Conservation (phyloP, 2,888 invertebrate genomes). For the Eupithecia subfuscata region DNA sequence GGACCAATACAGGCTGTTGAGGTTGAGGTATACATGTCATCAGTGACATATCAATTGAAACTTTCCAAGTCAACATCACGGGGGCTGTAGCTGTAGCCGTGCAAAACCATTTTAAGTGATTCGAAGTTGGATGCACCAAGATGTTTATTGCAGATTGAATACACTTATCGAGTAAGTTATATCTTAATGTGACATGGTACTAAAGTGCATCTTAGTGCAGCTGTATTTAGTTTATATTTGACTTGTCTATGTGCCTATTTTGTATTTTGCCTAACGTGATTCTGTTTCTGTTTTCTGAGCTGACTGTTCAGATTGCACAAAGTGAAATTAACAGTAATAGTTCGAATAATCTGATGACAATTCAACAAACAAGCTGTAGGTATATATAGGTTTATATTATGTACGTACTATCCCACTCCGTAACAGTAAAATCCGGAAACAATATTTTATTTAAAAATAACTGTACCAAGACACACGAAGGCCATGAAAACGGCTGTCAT, state of each 20-base stretch:
- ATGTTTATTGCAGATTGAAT: too few species aligned
- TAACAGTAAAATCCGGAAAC: not conserved
- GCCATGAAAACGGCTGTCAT: slow-evolving; percentile 2
- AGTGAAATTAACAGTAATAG: not conserved
- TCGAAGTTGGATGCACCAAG: too few species aligned
- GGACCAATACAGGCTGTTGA: too few species aligned
- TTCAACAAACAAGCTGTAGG: not conserved
- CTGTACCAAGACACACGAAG: not conserved
- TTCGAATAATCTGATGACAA: not conserved
- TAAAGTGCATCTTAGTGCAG: too few species aligned
- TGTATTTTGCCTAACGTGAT: too few species aligned
- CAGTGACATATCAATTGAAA: slow-evolving; percentile 61
- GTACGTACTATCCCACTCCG: not conserved
- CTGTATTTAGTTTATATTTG: too few species aligned
- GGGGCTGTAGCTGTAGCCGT: not conserved
- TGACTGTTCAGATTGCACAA: too few species aligned
- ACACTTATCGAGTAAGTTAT: too few species aligned
- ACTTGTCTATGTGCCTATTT: too few species aligned
- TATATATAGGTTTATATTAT: not conserved
- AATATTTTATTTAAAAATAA: not conserved
- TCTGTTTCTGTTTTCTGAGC: too few species aligned
- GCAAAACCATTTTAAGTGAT: too few species aligned
- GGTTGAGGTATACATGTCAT: slow-evolving; percentile 48
- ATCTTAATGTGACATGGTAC: too few species aligned
- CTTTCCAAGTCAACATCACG: slow-evolving; percentile 49